A percentile compares a stretch with the other conserved stretches of the same genome.
Evolutionary conservation across 2,113 vertebrate species (phyloP).

Genomic region (Podarcis muralis): DNA sequence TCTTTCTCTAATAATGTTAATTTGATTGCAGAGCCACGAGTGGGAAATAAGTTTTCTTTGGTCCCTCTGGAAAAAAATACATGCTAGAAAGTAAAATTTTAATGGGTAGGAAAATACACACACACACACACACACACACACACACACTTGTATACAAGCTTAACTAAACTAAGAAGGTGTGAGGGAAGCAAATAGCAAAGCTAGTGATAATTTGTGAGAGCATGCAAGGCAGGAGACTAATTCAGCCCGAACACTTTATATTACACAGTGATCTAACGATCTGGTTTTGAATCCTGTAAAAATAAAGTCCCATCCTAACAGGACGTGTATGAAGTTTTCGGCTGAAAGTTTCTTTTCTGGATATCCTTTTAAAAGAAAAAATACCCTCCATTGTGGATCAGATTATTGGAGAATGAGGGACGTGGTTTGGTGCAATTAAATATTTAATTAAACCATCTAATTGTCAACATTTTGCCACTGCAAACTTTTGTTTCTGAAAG

Average conservation of each 20-base stretch:
- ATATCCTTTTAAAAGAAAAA: too few relatives aligned
- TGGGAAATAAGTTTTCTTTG: not conserved
- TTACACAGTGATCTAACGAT: not conserved
- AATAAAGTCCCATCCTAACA: not conserved
- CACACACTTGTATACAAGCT: not conserved
- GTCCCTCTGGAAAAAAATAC: not conserved
- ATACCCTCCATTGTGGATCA: not conserved
- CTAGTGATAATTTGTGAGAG: not conserved
- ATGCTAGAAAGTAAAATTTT: not conserved
- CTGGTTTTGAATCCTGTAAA: not conserved
- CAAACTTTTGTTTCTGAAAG: not conserved
- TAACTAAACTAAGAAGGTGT: not conserved
- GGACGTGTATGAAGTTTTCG: not conserved
- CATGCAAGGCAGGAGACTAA: not conserved
- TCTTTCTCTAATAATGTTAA: not conserved
- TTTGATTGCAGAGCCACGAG: not conserved
- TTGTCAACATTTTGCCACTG: not conserved
- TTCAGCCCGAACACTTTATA: not conserved
- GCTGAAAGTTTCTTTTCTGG: not conserved
- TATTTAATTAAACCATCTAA: not conserved
- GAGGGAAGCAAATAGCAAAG: not conserved
- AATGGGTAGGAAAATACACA: not conserved
- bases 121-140: too few relatives aligned
- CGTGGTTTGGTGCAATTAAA: not conserved
- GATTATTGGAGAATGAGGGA: not conserved